Conservation (phyloP, 2,797 vertebrate species). For the Phalanger gymnotis region DNA sequence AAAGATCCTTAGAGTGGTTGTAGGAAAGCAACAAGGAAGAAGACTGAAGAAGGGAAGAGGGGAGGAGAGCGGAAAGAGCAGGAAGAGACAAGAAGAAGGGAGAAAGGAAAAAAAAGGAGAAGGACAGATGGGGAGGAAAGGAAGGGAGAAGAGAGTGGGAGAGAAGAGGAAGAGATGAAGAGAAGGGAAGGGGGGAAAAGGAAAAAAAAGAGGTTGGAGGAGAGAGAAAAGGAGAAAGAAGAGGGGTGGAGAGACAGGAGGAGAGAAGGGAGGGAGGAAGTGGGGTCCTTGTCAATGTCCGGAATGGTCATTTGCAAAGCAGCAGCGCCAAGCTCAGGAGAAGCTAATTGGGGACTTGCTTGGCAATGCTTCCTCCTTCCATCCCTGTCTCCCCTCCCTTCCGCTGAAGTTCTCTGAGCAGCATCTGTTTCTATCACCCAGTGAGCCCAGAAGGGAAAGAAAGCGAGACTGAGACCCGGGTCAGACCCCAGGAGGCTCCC, state of each 20-base stretch:
- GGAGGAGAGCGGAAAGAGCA: background rate
- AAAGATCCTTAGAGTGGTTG: background rate
- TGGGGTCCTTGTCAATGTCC: background rate
- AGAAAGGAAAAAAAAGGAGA: background rate
- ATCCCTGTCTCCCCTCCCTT: background rate
- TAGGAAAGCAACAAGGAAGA: background rate
- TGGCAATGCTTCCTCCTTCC: background rate
- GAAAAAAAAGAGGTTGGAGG: background rate
- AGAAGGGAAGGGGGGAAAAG: background rate
- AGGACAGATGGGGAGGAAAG: background rate
- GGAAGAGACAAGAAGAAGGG: background rate
- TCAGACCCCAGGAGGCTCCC: background rate
- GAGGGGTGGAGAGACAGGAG: background rate
- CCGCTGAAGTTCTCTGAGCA: constrained; percentile 2
- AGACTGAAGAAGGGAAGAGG: background rate
- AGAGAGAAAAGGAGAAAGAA: background rate
- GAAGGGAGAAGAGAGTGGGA: background rate
- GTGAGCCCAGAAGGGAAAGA: background rate
- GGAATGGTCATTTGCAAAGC: background rate
- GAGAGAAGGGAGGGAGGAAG: background rate
- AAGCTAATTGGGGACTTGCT: background rate
- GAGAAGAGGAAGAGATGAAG: background rate
- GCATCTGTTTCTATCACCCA: background rate
- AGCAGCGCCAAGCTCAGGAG: background rate
- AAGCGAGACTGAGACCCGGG: background rate